A percentile compares a stretch with the other conserved stretches of the same genome.
phyloP scores from a whole-genome alignment of 1,140 invertebrate species.

The Drosophila prosaltans region DNA sequence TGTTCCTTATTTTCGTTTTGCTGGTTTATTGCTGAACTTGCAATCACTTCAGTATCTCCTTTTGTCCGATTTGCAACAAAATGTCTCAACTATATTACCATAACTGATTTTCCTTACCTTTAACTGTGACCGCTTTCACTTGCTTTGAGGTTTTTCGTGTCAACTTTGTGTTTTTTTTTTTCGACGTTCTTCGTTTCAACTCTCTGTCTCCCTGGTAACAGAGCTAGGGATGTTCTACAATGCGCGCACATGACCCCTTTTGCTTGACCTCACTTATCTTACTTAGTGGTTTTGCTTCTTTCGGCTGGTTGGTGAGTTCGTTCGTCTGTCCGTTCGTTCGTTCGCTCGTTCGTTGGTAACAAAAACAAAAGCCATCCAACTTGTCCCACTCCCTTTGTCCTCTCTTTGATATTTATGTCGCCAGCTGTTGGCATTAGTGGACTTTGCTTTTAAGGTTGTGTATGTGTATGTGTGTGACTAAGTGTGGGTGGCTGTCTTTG shows the following conservation, averaged over 20 bases:
- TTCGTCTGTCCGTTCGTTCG: conserved; percentile 5
- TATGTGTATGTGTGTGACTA: conserved; percentile 55
- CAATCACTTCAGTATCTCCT: not conserved
- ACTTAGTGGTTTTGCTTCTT: conserved; percentile 72
- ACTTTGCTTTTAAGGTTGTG: conserved; percentile 74
- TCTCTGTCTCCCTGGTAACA: conserved; percentile 31
- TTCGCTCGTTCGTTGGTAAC: conserved; percentile 1
- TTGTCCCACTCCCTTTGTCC: not conserved
- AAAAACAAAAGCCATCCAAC: conserved; percentile 7
- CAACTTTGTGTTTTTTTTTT: conserved; percentile 46
- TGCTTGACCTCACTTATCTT: conserved; percentile 81
- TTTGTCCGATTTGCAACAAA: not conserved
- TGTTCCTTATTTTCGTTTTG: not conserved
- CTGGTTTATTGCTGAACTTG: not conserved
- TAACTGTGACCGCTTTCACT: conserved; percentile 7
- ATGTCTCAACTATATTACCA: conserved; percentile 5
- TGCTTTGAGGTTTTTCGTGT: conserved; percentile 7
- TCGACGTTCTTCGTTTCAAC: conserved; percentile 20
- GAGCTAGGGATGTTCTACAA: conserved; percentile 58
- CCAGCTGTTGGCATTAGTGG: conserved; percentile 79
- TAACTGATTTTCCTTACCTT: conserved; percentile 8
- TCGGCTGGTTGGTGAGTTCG: conserved; percentile 26
- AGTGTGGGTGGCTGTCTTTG: conserved; percentile 25
- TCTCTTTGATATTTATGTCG: conserved; percentile 72
- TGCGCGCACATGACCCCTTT: conserved; percentile 80